Percentiles rank a stretch among this genome's conserved stretches.
Evolutionary conservation across 2,113 vertebrate genomes (phyloP).

Genomic region (Psilopogon haemacephalus): DNA sequence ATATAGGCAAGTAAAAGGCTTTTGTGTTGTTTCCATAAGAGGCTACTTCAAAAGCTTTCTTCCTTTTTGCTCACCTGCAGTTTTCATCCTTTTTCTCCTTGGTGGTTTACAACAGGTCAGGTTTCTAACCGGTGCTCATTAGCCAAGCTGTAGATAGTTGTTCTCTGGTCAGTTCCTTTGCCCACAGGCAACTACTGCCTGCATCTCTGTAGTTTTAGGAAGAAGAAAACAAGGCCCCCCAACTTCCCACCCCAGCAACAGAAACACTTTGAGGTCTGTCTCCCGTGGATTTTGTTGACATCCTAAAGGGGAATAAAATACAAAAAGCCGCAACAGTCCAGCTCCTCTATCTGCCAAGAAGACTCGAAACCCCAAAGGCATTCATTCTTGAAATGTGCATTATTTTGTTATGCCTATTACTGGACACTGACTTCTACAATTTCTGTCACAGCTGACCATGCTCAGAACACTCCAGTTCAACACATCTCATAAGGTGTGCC

Average conservation of each 20-base stretch:
- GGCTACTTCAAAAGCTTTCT: background rate
- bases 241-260: background rate
- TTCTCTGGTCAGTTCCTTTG: background rate
- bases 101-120: background rate
- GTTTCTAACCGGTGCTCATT: background rate
- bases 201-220: background rate
- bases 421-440: background rate
- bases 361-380: accelerated
- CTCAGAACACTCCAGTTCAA: background rate
- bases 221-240: background rate
- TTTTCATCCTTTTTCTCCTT: background rate
- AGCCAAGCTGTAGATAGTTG: background rate
- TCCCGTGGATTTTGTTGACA: background rate
- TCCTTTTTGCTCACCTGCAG: background rate
- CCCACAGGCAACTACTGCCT: background rate
- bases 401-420: background rate
- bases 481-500: accelerated
- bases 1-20: slow-evolving; percentile 11
- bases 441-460: background rate
- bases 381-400: background rate
- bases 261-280: background rate
- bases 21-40: background rate
- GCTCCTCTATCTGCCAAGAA: background rate
- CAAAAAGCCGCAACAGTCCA: background rate
- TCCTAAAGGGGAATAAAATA: background rate